phyloP scores from a whole-genome alignment of 2,888 invertebrate species.

The Tinea pellionella region DNA sequence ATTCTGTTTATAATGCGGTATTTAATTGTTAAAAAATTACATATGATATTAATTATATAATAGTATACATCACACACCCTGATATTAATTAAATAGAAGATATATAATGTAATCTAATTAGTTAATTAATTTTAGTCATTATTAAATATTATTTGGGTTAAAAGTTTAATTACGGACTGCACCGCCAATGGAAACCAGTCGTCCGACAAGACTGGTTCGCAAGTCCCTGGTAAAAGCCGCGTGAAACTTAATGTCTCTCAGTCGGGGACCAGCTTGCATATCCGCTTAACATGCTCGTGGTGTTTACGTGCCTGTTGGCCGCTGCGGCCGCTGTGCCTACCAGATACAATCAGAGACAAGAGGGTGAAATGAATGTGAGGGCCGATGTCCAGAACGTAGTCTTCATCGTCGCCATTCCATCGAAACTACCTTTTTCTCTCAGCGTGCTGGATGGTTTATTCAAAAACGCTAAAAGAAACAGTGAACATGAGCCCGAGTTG shows the following conservation, averaged over 20 bases:
- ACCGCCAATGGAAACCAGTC: not conserved
- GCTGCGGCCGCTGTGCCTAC: slow-evolving; percentile 36
- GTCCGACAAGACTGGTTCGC: slow-evolving; percentile 46
- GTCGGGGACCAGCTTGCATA: slow-evolving; percentile 24
- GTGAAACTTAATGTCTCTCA: slow-evolving; percentile 33
- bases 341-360: slow-evolving; percentile 78
- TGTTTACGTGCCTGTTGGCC: slow-evolving; percentile 33
- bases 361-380: slow-evolving; percentile 79
- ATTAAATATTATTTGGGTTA: slow-evolving; percentile 11
- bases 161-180: no score
- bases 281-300: slow-evolving; percentile 31
- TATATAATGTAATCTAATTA: slow-evolving; percentile 15
- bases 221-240: slow-evolving; percentile 52
- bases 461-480: slow-evolving; percentile 24
- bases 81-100: not conserved
- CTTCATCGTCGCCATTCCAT: slow-evolving; percentile 72
- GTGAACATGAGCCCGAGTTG: slow-evolving; percentile 20
- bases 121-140: not conserved
- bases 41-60: no score
- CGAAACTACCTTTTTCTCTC: slow-evolving; percentile 29
- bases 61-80: no score
- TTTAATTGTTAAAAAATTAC: no score
- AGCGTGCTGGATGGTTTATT: slow-evolving; percentile 27
- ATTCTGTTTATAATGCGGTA: no score
- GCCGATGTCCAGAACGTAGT: slow-evolving; percentile 82